phyloP scores from a whole-genome alignment of 2,113 vertebrate species.

The Hepsetus odoe region DNA sequence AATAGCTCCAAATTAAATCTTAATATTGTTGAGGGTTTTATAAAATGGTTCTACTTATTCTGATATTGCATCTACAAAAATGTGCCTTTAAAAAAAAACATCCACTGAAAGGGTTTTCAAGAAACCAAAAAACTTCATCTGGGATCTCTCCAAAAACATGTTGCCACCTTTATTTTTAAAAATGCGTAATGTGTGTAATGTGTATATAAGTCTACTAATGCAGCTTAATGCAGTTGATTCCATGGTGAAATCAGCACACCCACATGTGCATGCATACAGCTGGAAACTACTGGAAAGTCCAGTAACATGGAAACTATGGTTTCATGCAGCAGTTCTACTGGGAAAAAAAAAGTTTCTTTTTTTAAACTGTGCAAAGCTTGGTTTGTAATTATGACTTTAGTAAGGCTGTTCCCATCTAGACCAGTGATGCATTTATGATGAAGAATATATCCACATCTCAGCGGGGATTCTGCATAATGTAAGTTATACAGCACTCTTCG shows the following conservation, averaged over 20 bases:
- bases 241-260: constrained; percentile 7
- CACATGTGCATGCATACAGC: constrained; percentile 26
- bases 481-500: constrained; percentile 4
- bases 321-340: constrained; percentile 5
- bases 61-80: neutral
- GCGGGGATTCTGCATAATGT: too few species aligned
- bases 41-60: too few species aligned
- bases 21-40: too few species aligned
- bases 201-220: neutral
- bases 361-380: constrained; percentile 23
- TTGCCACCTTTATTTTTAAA: too few species aligned
- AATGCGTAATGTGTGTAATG: too few species aligned
- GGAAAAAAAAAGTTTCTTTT: constrained; percentile 16
- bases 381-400: constrained; percentile 43
- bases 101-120: neutral
- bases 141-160: too few species aligned
- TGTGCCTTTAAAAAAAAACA: neutral
- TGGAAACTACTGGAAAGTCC: constrained; percentile 38
- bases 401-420: neutral
- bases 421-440: neutral
- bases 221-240: neutral
- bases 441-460: neutral
- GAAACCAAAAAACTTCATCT: too few species aligned
- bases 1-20: too few species aligned
- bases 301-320: constrained; percentile 45